phyloP scores from a whole-genome alignment of 2,888 invertebrate genomes.

The Leistus spinibarbis region DNA sequence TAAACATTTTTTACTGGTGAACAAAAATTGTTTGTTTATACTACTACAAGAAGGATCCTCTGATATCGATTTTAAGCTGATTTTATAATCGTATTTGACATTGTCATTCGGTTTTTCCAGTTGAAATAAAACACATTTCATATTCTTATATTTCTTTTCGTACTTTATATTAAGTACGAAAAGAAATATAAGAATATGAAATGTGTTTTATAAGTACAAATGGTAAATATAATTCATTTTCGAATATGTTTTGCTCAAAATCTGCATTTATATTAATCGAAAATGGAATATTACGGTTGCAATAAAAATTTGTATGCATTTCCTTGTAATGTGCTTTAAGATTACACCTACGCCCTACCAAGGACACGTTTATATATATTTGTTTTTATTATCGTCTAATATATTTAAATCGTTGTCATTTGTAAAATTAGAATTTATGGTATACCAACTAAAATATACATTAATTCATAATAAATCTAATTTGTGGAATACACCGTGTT shows the following conservation, averaged over 20 bases:
- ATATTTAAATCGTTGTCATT: neutral
- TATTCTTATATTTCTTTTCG: neutral
- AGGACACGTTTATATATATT: no score
- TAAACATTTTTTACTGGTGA: no score
- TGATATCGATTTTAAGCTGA: neutral
- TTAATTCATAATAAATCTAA: neutral
- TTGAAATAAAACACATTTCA: constrained; percentile 11
- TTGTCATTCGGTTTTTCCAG: constrained; percentile 1
- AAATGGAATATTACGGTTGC: neutral
- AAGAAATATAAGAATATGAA: no score
- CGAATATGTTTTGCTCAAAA: constrained; percentile 12
- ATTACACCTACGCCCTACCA: constrained; percentile 9
- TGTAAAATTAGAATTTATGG: neutral
- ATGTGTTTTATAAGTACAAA: no score
- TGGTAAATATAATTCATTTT: neutral
- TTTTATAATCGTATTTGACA: constrained; percentile 1
- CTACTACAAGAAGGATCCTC: no score
- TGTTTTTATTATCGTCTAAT: no score
- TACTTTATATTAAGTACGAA: constrained; percentile 1
- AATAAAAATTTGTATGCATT: neutral
- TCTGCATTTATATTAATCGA: neutral
- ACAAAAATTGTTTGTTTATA: no score
- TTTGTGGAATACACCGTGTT: neutral
- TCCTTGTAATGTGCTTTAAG: constrained; percentile 6
- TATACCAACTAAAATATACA: neutral